These are phyloP conservation scores for Anguilla obscura DNA, from an alignment of 2,797 vertebrate species.

Conservation along the genomic window DNA sequence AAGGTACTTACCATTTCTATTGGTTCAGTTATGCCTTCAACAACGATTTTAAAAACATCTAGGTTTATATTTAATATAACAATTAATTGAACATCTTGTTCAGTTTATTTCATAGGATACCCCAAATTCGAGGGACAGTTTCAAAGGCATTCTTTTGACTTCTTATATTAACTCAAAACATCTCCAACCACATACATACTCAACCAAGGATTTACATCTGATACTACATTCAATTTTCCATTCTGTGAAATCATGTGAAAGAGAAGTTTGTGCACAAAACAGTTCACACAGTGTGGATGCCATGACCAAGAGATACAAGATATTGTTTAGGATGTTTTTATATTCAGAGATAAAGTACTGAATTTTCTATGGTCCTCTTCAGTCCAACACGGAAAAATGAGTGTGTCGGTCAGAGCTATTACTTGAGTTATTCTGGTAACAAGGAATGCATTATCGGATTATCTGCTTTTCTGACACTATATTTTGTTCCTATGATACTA, in stretches of 20 bases:
- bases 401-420: background rate
- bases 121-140: background rate
- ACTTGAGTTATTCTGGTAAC: constrained; percentile 14
- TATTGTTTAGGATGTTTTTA: background rate
- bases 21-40: background rate
- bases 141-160: background rate
- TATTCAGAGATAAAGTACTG: background rate
- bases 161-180: background rate
- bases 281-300: background rate
- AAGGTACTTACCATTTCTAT: background rate
- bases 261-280: background rate
- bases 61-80: too few species aligned
- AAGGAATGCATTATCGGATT: constrained; percentile 9
- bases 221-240: background rate
- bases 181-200: background rate
- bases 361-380: background rate
- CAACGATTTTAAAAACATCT: background rate
- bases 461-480: background rate
- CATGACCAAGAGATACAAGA: background rate
- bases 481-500: constrained; percentile 6
- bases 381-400: background rate
- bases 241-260: background rate
- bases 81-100: too few species aligned
- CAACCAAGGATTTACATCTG: background rate
- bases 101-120: background rate